Conservation (phyloP, 2,113 vertebrate genomes). For the Choloepus hoffmanni region DNA sequence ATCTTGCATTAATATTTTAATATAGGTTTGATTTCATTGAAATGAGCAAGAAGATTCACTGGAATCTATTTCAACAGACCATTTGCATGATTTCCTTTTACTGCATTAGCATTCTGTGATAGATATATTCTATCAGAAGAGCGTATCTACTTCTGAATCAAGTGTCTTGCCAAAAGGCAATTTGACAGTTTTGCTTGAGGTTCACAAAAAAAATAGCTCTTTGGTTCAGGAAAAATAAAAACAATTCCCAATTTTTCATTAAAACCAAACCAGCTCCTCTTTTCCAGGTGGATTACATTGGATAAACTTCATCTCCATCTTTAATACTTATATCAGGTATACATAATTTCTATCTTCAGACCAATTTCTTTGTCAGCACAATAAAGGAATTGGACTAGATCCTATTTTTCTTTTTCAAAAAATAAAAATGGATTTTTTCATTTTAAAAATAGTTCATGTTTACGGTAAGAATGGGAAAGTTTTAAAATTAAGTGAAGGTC, state of each 20-base stretch:
- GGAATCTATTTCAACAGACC: conserved; percentile 52
- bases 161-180: conserved; percentile 55
- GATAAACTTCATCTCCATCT: conserved; percentile 13
- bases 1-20: conserved; percentile 83
- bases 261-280: conserved; percentile 43
- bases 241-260: conserved; percentile 29
- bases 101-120: conserved; percentile 3
- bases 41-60: conserved; percentile 67
- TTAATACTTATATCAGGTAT: not conserved
- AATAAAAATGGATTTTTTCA: not conserved
- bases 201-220: conserved; percentile 62
- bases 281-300: not conserved
- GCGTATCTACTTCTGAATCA: not conserved
- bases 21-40: conserved; percentile 62
- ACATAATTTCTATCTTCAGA: conserved; percentile 17
- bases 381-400: not conserved
- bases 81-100: conserved; percentile 26
- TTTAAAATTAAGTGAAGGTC: not conserved
- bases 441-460: not conserved
- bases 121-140: conserved; percentile 19
- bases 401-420: not conserved
- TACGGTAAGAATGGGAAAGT: not conserved
- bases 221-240: conserved; percentile 54
- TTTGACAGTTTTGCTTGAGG: conserved; percentile 54
- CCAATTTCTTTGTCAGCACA: not conserved